Percentiles rank a stretch among this genome's conserved stretches.
Conservation (phyloP, 2,113 vertebrate genomes). For the Cyrtonyx montezumae region DNA sequence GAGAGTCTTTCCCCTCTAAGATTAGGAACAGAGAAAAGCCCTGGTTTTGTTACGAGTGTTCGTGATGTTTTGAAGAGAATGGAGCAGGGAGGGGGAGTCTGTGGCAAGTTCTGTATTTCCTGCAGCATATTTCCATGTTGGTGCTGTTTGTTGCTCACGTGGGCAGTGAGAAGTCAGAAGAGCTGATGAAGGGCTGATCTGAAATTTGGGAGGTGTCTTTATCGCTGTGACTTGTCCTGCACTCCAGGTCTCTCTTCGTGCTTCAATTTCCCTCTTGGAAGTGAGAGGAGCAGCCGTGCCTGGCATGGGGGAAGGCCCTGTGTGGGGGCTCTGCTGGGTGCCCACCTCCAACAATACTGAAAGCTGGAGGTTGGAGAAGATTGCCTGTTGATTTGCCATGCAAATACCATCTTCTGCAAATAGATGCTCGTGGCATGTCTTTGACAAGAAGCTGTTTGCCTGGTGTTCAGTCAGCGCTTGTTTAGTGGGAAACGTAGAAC, state of each 20-base stretch:
- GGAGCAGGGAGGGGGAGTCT: background rate
- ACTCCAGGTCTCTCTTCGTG: background rate
- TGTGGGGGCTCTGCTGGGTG: background rate
- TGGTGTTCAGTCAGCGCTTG: background rate
- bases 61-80: background rate
- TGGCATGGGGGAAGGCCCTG: background rate
- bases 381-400: background rate
- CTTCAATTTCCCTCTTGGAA: background rate
- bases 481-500: background rate
- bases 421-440: background rate
- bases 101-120: background rate
- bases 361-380: background rate
- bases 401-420: background rate
- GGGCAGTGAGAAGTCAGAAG: background rate
- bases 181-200: background rate
- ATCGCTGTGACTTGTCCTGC: background rate
- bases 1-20: background rate
- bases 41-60: rapidly evolving
- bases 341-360: background rate
- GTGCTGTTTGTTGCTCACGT: background rate
- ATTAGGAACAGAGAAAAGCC: background rate
- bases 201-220: background rate
- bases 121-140: background rate
- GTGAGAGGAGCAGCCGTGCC: background rate
- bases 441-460: background rate